Percentiles rank a stretch among this genome's conserved stretches.
Conservation (phyloP, 2,888 invertebrate species). For the Macrostomum cliftonense region DNA sequence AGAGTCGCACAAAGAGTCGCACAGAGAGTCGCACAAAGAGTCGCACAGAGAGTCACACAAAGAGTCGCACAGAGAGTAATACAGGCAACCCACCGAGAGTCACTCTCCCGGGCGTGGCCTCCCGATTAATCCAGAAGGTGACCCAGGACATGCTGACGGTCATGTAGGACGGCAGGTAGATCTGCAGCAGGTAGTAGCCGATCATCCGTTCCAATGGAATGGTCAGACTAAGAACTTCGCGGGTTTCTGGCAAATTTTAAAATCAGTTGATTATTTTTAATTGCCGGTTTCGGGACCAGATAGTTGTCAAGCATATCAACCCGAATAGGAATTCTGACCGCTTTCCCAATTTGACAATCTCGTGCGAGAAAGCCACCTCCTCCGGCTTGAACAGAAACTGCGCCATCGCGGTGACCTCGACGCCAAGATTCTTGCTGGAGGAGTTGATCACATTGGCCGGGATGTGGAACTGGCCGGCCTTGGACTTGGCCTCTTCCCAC, state of each 20-base stretch:
- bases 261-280: too few relatives aligned
- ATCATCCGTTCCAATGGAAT: slow-evolving; percentile 74
- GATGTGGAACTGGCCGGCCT: neutral
- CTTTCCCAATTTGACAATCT: too few relatives aligned
- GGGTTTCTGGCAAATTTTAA: slow-evolving; percentile 27
- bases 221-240: slow-evolving; percentile 70
- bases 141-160: slow-evolving; percentile 84
- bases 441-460: neutral
- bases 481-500: slow-evolving; percentile 8
- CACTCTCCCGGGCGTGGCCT: slow-evolving; percentile 63
- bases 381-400: slow-evolving; percentile 2
- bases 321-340: too few relatives aligned
- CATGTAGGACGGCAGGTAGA: slow-evolving; percentile 73
- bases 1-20: too few relatives aligned
- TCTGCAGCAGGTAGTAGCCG: slow-evolving; percentile 78
- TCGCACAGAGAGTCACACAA: too few relatives aligned
- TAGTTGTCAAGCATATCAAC: too few relatives aligned
- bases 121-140: slow-evolving; percentile 81
- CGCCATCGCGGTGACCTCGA: neutral
- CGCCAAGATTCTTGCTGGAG: neutral
- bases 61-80: too few relatives aligned
- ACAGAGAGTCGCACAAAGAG: too few relatives aligned
- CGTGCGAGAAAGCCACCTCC: too few relatives aligned
- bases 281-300: too few relatives aligned
- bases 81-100: slow-evolving; percentile 4